Evolutionary conservation across 1,140 invertebrate species (phyloP).

Genomic region (Dendrolimus kikuchii): DNA sequence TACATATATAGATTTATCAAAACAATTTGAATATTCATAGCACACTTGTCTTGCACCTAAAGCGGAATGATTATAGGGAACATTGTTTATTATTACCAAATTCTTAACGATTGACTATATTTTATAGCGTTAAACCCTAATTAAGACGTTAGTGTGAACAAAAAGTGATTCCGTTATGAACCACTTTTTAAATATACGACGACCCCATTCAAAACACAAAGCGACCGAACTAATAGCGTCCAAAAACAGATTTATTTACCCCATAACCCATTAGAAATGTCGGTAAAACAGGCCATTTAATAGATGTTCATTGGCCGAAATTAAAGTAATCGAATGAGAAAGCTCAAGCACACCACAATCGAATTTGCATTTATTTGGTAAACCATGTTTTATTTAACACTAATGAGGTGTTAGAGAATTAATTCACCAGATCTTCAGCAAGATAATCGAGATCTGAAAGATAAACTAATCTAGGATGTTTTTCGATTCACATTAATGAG

Average conservation of each 20-base stretch:
- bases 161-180: constrained; percentile 33
- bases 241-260: constrained; percentile 46
- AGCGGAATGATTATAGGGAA: too few relatives aligned
- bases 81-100: too few relatives aligned
- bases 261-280: constrained; percentile 31
- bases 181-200: constrained; percentile 46
- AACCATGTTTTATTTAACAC: constrained; percentile 44
- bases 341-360: constrained; percentile 39
- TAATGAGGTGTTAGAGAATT: constrained; percentile 66
- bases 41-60: too few relatives aligned
- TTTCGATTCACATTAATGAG: constrained; percentile 36
- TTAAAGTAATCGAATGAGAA: constrained; percentile 39
- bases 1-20: too few relatives aligned
- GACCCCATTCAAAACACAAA: constrained; percentile 36
- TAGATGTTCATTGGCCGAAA: constrained; percentile 44
- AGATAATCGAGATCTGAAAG: constrained; percentile 50
- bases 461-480: constrained; percentile 36
- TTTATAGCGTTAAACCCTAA: constrained; percentile 45
- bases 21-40: too few relatives aligned
- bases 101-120: constrained; percentile 34
- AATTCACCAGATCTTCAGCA: constrained; percentile 46
- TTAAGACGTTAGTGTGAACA: constrained; percentile 52
- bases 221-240: constrained; percentile 38
- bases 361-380: constrained; percentile 64
- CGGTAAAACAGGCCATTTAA: constrained; percentile 38